Percentiles rank a stretch among this genome's conserved stretches.
phyloP scores from a whole-genome alignment of 1,140 invertebrate genomes.

The Drosophila varians region DNA sequence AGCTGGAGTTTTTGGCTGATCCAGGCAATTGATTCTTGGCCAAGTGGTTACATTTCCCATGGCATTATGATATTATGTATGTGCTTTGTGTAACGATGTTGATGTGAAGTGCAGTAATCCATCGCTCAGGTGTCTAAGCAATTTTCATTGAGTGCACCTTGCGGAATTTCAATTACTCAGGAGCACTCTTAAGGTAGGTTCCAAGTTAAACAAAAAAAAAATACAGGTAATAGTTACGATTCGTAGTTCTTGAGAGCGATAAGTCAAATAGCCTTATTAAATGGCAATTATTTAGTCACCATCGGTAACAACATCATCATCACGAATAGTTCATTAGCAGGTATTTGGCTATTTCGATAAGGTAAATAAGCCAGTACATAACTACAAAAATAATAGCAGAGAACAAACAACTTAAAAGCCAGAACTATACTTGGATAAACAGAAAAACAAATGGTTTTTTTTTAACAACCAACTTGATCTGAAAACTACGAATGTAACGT shows the following conservation, averaged over 20 bases:
- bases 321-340: slow-evolving; percentile 38
- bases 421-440: slow-evolving; percentile 22
- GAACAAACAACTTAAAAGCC: slow-evolving; percentile 24
- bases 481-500: not conserved
- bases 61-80: slow-evolving; percentile 4
- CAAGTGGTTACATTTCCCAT: slow-evolving; percentile 14
- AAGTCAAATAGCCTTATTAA: slow-evolving; percentile 46
- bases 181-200: slow-evolving; percentile 40
- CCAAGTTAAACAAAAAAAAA: slow-evolving; percentile 12
- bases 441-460: slow-evolving; percentile 6
- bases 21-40: slow-evolving; percentile 5
- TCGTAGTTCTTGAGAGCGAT: slow-evolving; percentile 17
- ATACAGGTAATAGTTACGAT: slow-evolving; percentile 19
- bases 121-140: slow-evolving; percentile 23
- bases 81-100: slow-evolving; percentile 36
- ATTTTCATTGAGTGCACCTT: slow-evolving; percentile 41
- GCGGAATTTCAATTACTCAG: slow-evolving; percentile 46
- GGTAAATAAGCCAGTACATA: slow-evolving; percentile 22
- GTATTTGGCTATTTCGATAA: slow-evolving; percentile 25
- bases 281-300: slow-evolving; percentile 54
- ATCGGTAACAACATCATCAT: slow-evolving; percentile 15
- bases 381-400: slow-evolving; percentile 4
- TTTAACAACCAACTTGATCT: slow-evolving; percentile 6
- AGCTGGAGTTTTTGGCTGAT: not conserved
- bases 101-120: slow-evolving; percentile 35